These are phyloP conservation scores for Corbicula japonica DNA, from an alignment of 2,888 invertebrate genomes.

Conservation along the genomic window DNA sequence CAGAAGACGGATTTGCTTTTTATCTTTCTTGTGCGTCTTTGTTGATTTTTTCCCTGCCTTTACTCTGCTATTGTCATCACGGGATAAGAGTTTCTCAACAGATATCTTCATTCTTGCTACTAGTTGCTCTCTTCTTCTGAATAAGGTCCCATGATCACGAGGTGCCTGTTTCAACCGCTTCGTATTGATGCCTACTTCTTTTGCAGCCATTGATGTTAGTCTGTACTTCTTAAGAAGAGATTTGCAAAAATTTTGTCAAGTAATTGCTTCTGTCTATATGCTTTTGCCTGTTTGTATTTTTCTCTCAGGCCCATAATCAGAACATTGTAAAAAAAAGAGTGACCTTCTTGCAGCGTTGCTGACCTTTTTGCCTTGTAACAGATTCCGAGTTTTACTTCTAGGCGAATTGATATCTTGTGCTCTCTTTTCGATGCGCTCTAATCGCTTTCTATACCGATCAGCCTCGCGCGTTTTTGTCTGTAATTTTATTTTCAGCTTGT, in stretches of 20 bases:
- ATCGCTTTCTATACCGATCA: slow-evolving; percentile 4
- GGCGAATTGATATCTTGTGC: slow-evolving; percentile 11
- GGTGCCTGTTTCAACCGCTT: not conserved
- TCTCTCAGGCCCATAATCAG: slow-evolving; percentile 24
- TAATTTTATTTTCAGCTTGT: slow-evolving; percentile 20
- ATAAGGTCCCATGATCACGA: not conserved
- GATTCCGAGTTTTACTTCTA: slow-evolving; percentile 26
- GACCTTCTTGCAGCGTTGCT: not conserved
- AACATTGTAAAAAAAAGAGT: slow-evolving; percentile 38
- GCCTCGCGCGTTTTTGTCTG: not conserved
- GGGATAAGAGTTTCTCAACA: slow-evolving; percentile 13
- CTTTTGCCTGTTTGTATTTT: slow-evolving; percentile 27
- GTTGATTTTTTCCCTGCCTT: slow-evolving; percentile 61
- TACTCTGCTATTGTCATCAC: slow-evolving; percentile 63
- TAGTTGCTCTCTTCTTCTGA: not conserved
- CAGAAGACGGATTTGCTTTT: slow-evolving; percentile 60
- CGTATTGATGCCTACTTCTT: not conserved
- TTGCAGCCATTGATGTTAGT: slow-evolving; percentile 4
- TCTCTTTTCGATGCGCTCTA: not conserved
- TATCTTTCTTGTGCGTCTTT: slow-evolving; percentile 41
- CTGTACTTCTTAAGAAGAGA: slow-evolving; percentile 19
- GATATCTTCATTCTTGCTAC: slow-evolving; percentile 11
- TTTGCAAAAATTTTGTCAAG: slow-evolving; percentile 8
- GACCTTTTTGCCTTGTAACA: slow-evolving; percentile 37
- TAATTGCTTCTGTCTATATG: slow-evolving; percentile 7